Evolutionary conservation across 2,888 invertebrate species (phyloP), one percentile per base, ranked within the genome.

Genomic region (Troglohyphantes excavatus): DNA sequence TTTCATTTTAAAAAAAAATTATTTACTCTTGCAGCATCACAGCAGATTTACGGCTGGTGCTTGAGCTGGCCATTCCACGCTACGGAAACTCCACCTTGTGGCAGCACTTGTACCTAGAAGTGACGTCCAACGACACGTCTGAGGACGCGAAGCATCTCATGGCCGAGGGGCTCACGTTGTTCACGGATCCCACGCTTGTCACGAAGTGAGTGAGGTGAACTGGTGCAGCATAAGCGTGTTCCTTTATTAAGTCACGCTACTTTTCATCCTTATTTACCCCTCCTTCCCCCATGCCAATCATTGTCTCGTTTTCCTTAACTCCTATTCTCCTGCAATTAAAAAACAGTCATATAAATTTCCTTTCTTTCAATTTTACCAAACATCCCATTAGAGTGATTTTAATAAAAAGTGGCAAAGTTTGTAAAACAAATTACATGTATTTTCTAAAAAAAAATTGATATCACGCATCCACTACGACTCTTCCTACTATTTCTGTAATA

Each of bases 111-210:
- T 76, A 82, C 13, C 61, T 59, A 13, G 67, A 82, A 39, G 17
- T 88, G 23, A 75, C 23, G 2, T 68, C 26, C 11, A 59, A 33
- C 17, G 59, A 67, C 1, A 65, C 39, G 0, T n/a, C 26, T 9
- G 23, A 68, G 0, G 59, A 68, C 7, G 26, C 59, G 21, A 75
- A 70, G 19, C 11, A 26, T 9, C 19, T 73, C 3, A 21, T 88
- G 27, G 73, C 75, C 0, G 82, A 82, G 27, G 88, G 82, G n/a
- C 76, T 88, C n/a, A 39, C 43, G 0, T 33, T 59, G 5, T 88
- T 88, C 27, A 59, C 13, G 6, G 82, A n/a, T 9, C 27, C 76
- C 2, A 1, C 13, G 17, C 46, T 33, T 7, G 46, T 83, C n/a
- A 9, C 19, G 9, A 87, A 79, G 86, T 87, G 21, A 78, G 72